Evolutionary conservation across 2,888 invertebrate species (phyloP).

Genomic region (Hofmannophila pseudospretella): DNA sequence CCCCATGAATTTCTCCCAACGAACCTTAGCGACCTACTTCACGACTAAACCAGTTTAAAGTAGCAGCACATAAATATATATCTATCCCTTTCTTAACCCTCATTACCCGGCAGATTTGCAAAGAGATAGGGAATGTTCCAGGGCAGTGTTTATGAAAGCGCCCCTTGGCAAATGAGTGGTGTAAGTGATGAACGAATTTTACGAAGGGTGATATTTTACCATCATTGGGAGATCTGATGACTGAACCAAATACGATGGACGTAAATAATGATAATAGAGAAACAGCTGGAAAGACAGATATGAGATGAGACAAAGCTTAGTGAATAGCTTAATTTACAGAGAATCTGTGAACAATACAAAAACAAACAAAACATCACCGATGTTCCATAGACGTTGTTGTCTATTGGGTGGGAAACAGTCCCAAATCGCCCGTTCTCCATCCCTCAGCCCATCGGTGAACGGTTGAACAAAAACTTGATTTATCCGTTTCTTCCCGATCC

Average conservation of each 20-base stretch:
- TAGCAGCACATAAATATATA: constrained; percentile 17
- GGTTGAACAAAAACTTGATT: constrained; percentile 53
- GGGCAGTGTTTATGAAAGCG: constrained; percentile 39
- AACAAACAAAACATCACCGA: too few species aligned
- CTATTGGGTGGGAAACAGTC: too few species aligned
- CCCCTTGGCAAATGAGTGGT: constrained; percentile 25
- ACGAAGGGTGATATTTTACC: constrained; percentile 6
- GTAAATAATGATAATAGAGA: too few species aligned
- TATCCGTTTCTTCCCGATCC: constrained; percentile 56
- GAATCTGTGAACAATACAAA: too few species aligned
- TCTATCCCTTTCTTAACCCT: constrained; percentile 29
- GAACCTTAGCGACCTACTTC: constrained; percentile 8
- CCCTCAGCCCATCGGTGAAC: background rate
- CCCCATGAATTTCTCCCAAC: constrained; percentile 10
- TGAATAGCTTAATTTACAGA: too few species aligned
- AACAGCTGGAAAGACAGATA: too few species aligned
- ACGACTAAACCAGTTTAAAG: constrained; percentile 5
- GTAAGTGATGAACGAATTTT: constrained; percentile 25
- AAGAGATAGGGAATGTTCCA: constrained; percentile 27
- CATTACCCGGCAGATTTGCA: constrained; percentile 38
- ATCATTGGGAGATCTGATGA: too few species aligned
- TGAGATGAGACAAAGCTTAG: too few species aligned
- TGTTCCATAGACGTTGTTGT: too few species aligned
- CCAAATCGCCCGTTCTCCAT: background rate
- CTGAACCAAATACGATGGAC: too few species aligned